Evolutionary conservation across 2,113 vertebrate species (phyloP), one percentile per base, ranked within the genome.

Genomic region (Indicator maculatus): DNA sequence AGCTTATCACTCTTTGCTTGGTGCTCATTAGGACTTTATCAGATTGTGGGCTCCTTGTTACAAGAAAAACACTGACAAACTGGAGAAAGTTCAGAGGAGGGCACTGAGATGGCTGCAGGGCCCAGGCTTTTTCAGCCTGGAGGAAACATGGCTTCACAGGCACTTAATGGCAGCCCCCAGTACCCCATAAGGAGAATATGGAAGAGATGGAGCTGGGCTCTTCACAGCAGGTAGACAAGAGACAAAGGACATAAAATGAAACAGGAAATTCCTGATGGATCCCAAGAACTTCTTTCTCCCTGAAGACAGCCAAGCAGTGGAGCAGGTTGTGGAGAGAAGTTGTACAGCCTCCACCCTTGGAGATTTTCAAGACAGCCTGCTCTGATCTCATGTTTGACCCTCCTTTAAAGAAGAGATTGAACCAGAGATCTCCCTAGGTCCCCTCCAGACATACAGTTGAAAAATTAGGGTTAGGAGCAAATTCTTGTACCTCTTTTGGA

Each of bases 111-210:
- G 30, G 20, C 71, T 63, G 38, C 10, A 12, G 31, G 18, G 17
- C 39, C 0, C 0, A 50, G 38, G 7, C 38, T 33, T 71, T 72
- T 65, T 45, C 67, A 79, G 78, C 27, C 38, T 64, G 41, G 20
- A 81, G 24, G 53, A 38, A 21, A 24, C 7, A 7, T 5, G 12
- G 39, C 20, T 83, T 58, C 16, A 26, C 20, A 23, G 28, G 45
- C 41, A 60, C 6, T 21, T 47, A 19, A 60, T 1, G 71, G 13
- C 58, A 72, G 31, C 7, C 8, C 23, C 11, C 16, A 52, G 27
- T 59, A 63, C 11, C 15, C 26, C 3, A 10, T 0, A 20, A 8
- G 3, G 13, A 72, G 6, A 6, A 5, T 17, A 9, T 18, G 9
- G 24, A 81, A 88, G 39, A 74, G 11, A 74, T 3, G 17, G 31